These are phyloP conservation scores for Poeciliopsis presidionis DNA, from an alignment of 2,797 vertebrate species.

Conservation along the genomic window DNA sequence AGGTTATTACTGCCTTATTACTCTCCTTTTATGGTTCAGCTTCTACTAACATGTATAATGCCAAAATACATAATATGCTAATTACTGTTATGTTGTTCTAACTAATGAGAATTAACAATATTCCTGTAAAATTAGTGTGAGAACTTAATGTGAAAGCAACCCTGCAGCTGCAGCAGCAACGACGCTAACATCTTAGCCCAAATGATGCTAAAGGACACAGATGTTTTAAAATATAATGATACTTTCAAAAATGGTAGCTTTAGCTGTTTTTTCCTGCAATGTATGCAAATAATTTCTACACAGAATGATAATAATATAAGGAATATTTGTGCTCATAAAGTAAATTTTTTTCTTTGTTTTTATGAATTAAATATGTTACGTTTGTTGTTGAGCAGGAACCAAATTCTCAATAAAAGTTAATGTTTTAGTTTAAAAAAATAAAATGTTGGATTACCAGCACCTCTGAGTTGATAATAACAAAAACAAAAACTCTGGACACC, in stretches of 20 bases:
- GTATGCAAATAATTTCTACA: too few species aligned
- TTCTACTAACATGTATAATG: neutral
- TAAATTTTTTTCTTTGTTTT: too few species aligned
- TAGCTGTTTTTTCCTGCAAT: too few species aligned
- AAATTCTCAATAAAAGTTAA: too few species aligned
- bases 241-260: neutral
- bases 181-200: neutral
- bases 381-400: too few species aligned
- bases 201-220: neutral
- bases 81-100: neutral
- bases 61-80: neutral
- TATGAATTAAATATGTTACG: too few species aligned
- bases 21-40: neutral
- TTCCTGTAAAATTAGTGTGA: neutral
- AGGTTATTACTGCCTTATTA: neutral
- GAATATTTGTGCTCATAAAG: too few species aligned
- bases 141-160: neutral
- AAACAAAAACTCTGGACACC: too few species aligned
- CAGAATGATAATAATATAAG: too few species aligned
- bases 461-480: too few species aligned
- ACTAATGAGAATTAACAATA: neutral
- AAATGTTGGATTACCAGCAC: too few species aligned
- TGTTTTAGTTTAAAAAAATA: too few species aligned
- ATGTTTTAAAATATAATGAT: neutral
- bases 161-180: neutral